phyloP scores from a whole-genome alignment of 1,140 invertebrate species.

The Polyergus mexicanus region DNA sequence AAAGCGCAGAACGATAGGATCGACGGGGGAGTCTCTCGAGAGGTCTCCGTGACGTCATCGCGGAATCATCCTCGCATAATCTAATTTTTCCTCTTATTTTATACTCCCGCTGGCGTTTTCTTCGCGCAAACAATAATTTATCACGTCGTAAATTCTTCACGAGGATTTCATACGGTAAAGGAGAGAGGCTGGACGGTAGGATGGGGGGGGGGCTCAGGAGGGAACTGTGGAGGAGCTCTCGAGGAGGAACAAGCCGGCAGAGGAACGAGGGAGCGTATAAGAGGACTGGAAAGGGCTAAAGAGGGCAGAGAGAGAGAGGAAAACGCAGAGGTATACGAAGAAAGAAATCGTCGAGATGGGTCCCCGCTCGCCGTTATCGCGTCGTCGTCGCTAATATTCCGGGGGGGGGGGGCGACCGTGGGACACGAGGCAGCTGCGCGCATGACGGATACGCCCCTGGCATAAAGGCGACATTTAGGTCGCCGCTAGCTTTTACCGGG shows the following conservation, averaged over 20 bases:
- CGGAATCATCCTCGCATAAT: constrained; percentile 61
- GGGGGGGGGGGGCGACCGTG: constrained; percentile 68
- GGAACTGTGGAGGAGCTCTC: not conserved
- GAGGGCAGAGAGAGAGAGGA: not conserved
- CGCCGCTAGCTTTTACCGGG: constrained; percentile 72
- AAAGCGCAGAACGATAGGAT: constrained; percentile 18
- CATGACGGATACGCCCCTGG: constrained; percentile 77
- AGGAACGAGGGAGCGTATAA: constrained; percentile 7
- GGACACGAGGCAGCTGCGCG: constrained; percentile 73
- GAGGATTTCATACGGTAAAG: constrained; percentile 56
- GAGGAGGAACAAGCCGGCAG: constrained; percentile 44
- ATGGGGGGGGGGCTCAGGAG: not conserved
- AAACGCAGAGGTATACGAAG: not conserved
- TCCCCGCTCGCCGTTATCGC: not conserved
- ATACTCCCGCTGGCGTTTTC: constrained; percentile 27
- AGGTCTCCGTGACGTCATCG: constrained; percentile 3
- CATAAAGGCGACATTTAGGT: constrained; percentile 78
- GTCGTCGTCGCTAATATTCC: constrained; percentile 72
- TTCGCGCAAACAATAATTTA: constrained; percentile 72
- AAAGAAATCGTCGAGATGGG: constrained; percentile 66
- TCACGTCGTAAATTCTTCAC: constrained; percentile 73
- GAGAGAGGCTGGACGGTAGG: constrained; percentile 28
- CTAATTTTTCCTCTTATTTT: constrained; percentile 65
- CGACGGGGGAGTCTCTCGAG: constrained; percentile 21
- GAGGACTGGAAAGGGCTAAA: constrained; percentile 24